These are phyloP conservation scores for Rosalia funebris DNA, from an alignment of 2,888 invertebrate genomes.

Conservation along the genomic window DNA sequence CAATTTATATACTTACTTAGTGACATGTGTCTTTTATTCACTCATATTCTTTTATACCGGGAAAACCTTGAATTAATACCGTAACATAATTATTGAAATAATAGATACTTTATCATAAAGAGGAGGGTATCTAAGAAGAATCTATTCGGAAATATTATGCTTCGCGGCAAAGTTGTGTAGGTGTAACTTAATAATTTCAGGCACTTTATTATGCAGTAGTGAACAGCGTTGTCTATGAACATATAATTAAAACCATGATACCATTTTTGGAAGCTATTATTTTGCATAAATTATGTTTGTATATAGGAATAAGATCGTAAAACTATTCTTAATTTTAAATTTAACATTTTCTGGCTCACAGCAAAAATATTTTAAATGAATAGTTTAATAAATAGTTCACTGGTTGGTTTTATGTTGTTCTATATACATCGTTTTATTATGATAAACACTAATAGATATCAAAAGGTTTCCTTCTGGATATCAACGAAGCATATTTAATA, in stretches of 20 bases:
- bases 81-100: not conserved
- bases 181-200: constrained; percentile 18
- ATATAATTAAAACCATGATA: constrained; percentile 13
- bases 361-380: not conserved
- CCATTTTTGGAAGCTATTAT: constrained; percentile 11
- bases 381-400: not conserved
- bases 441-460: too few relatives aligned
- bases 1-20: too few relatives aligned
- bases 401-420: not conserved
- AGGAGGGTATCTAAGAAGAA: not conserved
- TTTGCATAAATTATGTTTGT: constrained; percentile 9
- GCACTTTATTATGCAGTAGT: constrained; percentile 14
- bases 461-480: too few relatives aligned
- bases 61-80: not conserved
- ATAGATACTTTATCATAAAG: constrained; percentile 11
- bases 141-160: constrained; percentile 10
- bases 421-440: too few relatives aligned
- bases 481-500: too few relatives aligned
- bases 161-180: constrained; percentile 4
- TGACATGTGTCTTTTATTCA: too few relatives aligned
- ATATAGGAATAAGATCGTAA: not conserved
- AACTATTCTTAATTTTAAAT: not conserved
- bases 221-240: constrained; percentile 1
- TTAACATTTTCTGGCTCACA: not conserved
- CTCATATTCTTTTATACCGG: too few relatives aligned